Evolutionary conservation across 2,113 vertebrate genomes (phyloP).

Genomic region (Accipiter virgatus): DNA sequence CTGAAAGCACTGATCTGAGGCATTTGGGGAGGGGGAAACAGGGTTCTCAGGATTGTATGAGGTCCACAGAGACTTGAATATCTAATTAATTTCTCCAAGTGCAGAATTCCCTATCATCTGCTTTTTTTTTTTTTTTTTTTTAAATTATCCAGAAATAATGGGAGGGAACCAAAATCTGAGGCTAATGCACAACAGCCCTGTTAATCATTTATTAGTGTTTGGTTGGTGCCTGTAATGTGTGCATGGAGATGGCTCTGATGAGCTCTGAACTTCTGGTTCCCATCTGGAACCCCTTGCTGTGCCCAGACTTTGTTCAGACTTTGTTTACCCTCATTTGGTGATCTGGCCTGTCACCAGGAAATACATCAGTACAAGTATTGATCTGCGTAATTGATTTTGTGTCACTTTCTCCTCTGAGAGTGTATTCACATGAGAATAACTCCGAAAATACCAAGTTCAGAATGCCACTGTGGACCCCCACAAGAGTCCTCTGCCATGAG

Average conservation of each 20-base stretch:
- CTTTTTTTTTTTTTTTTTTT: not conserved
- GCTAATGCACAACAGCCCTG: not conserved
- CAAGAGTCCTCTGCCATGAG: not conserved
- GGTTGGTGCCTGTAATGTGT: not conserved
- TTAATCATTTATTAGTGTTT: conserved; percentile 53
- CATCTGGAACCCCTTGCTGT: conserved; percentile 16
- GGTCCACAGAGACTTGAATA: not conserved
- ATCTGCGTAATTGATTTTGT: conserved; percentile 37
- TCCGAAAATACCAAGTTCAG: not conserved
- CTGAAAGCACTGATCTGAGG: not conserved
- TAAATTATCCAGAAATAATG: not conserved
- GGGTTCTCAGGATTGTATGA: not conserved
- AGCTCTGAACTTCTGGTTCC: conserved; percentile 49
- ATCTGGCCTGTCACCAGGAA: conserved; percentile 13
- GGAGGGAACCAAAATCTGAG: not conserved
- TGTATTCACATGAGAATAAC: not conserved
- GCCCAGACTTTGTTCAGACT: conserved; percentile 51
- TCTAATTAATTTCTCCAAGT: not conserved
- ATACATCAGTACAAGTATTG: conserved; percentile 15
- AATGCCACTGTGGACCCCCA: not conserved
- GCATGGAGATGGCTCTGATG: conserved; percentile 12
- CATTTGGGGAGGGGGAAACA: not conserved
- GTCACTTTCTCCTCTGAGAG: not conserved
- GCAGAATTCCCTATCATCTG: not conserved
- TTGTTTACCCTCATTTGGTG: not conserved